Evolutionary conservation across 2,888 invertebrate species (phyloP).

Genomic region (Catocala sponsa): DNA sequence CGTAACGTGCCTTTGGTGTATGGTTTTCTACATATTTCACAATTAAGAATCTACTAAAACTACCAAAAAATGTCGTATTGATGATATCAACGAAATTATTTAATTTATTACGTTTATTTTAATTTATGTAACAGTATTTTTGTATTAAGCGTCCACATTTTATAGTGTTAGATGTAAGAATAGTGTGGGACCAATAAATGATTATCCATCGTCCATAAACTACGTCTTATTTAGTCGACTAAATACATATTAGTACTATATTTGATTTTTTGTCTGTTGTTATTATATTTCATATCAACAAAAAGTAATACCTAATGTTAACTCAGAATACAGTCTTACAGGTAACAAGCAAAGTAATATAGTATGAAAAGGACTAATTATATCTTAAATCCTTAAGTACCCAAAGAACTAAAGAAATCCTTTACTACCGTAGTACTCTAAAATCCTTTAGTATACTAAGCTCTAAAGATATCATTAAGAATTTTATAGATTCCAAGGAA

Average conservation of each 20-base stretch:
- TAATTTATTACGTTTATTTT: conserved; percentile 5
- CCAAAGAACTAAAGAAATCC: too few species aligned
- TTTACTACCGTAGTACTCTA: too few species aligned
- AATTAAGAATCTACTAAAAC: conserved; percentile 24
- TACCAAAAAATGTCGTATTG: conserved; percentile 35
- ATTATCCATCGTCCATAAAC: conserved; percentile 35
- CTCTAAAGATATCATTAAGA: too few species aligned
- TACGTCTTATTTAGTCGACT: conserved; percentile 14
- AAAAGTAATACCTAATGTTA: too few species aligned
- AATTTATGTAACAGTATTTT: conserved; percentile 47
- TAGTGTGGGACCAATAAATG: conserved; percentile 47
- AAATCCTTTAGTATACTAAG: too few species aligned
- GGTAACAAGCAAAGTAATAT: too few species aligned
- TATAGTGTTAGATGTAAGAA: conserved; percentile 41
- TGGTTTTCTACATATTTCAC: neutral
- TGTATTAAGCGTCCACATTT: conserved; percentile 41
- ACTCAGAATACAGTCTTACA: too few species aligned
- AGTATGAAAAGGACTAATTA: too few species aligned
- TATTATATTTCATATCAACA: too few species aligned
- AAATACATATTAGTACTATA: neutral
- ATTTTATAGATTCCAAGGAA: too few species aligned
- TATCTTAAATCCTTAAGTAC: too few species aligned
- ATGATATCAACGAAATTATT: conserved; percentile 6
- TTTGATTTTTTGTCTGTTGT: neutral
- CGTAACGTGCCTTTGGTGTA: neutral